These are phyloP conservation scores for Zhuqinia jingwanae DNA, from an alignment of 2,888 invertebrate genomes.

Conservation along the genomic window DNA sequence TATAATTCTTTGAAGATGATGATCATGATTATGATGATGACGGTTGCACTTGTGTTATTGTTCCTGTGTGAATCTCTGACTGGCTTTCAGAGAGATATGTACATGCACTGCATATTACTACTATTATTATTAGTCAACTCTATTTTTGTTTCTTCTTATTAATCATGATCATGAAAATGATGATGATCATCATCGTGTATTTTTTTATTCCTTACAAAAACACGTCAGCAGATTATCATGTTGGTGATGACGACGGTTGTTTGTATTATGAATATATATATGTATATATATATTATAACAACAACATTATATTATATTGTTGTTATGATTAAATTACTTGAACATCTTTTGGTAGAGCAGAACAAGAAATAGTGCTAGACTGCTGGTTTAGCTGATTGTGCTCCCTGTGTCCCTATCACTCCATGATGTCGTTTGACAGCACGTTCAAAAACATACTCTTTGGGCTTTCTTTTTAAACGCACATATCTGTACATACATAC, in stretches of 20 bases:
- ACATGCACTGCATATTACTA: conserved; percentile 6
- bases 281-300: too few relatives aligned
- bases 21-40: background rate
- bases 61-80: conserved; percentile 10
- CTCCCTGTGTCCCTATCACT: conserved; percentile 41
- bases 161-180: conserved; percentile 3
- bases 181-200: conserved; percentile 5
- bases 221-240: background rate
- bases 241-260: conserved; percentile 13
- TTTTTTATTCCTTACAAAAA: conserved; percentile 17
- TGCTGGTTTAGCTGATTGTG: conserved; percentile 38
- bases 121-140: conserved; percentile 65
- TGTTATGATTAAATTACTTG: conserved; percentile 47
- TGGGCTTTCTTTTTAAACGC: background rate
- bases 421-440: conserved; percentile 60
- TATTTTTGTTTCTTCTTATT: conserved; percentile 54
- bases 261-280: conserved; percentile 37
- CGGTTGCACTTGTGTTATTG: conserved; percentile 28
- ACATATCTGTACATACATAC: too few relatives aligned
- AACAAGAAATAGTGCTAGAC: conserved; percentile 40
- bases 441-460: conserved; percentile 2
- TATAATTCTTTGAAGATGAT: conserved; percentile 25
- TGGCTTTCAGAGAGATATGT: background rate
- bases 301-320: too few relatives aligned
- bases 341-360: background rate